A percentile compares a stretch with the other conserved stretches of the same genome.
phyloP scores from a whole-genome alignment of 2,888 invertebrate genomes.

The Stenichneumon culpator region DNA sequence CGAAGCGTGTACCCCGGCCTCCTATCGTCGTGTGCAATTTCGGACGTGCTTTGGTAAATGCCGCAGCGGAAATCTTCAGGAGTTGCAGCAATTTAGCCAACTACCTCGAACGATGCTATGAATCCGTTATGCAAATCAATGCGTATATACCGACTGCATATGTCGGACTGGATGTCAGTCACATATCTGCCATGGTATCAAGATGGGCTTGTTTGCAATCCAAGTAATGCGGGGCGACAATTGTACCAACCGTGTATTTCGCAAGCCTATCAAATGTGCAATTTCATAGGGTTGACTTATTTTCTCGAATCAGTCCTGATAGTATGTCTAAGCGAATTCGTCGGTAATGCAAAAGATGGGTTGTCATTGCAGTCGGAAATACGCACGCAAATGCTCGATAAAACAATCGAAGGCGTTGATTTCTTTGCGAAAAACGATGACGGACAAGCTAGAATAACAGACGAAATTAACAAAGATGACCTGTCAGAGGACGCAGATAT shows the following conservation, averaged over 20 bases:
- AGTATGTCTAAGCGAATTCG: conserved; percentile 62
- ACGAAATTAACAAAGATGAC: conserved; percentile 24
- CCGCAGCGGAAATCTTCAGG: conserved; percentile 64
- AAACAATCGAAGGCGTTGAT: conserved; percentile 41
- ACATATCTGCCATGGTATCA: conserved; percentile 64
- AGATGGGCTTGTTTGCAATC: conserved; percentile 61
- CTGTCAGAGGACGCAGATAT: not conserved
- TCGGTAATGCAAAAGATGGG: conserved; percentile 56
- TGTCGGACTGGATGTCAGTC: conserved; percentile 67
- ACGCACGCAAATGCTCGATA: conserved; percentile 53
- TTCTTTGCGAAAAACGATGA: conserved; percentile 12
- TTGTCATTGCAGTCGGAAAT: conserved; percentile 50
- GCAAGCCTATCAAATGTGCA: conserved; percentile 64
- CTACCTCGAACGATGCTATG: conserved; percentile 68
- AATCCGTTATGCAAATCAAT: not conserved
- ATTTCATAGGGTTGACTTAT: conserved; percentile 40
- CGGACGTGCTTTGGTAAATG: conserved; percentile 58
- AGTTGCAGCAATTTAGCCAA: conserved; percentile 57
- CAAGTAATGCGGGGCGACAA: conserved; percentile 35
- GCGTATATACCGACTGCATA: conserved; percentile 22
- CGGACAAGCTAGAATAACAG: conserved; percentile 8
- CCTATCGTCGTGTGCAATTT: conserved; percentile 57
- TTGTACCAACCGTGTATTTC: conserved; percentile 62
- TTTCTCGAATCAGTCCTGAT: conserved; percentile 66
- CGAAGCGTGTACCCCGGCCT: conserved; percentile 36